Percentiles rank a stretch among this genome's conserved stretches.
Conservation (phyloP, 2,797 vertebrate genomes). For the Lophotriccus pileatus region DNA sequence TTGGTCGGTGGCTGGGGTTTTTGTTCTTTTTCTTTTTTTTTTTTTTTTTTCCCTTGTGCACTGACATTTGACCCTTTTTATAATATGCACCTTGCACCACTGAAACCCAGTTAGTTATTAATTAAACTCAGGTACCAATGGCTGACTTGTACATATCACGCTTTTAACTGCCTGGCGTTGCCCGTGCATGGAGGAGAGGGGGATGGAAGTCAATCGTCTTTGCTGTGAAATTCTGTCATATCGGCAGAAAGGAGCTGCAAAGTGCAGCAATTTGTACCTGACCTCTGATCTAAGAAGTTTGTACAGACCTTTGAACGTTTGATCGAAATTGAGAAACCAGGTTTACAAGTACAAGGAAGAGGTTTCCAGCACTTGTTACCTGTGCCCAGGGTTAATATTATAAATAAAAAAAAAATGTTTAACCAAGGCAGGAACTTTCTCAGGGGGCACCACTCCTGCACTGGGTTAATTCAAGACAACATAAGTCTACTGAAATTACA, state of each 20-base stretch:
- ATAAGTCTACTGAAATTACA: background rate
- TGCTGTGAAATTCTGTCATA: slow-evolving; percentile 76
- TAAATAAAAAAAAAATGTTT: slow-evolving; percentile 49
- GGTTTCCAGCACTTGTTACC: slow-evolving; percentile 25
- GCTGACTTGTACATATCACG: slow-evolving; percentile 75
- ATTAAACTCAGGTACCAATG: slow-evolving; percentile 80
- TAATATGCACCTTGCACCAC: slow-evolving; percentile 74
- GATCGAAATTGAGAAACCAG: slow-evolving; percentile 68
- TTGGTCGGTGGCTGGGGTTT: background rate
- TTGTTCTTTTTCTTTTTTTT: background rate
- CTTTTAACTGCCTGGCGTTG: slow-evolving; percentile 65
- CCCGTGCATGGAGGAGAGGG: background rate
- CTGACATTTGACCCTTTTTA: slow-evolving; percentile 77
- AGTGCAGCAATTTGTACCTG: slow-evolving; percentile 72
- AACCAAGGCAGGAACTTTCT: slow-evolving; percentile 16
- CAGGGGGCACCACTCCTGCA: background rate
- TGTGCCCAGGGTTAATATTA: slow-evolving; percentile 58
- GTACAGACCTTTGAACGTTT: slow-evolving; percentile 73
- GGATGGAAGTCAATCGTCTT: slow-evolving; percentile 47
- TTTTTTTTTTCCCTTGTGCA: slow-evolving; percentile 26
- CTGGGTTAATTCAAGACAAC: background rate
- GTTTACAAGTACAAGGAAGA: slow-evolving; percentile 53
- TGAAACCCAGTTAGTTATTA: slow-evolving; percentile 82
- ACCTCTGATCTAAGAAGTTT: slow-evolving; percentile 75
- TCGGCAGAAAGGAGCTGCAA: slow-evolving; percentile 75